Evolutionary conservation across 2,888 invertebrate genomes (phyloP), one percentile per base, ranked within the genome.

Genomic region (Anoplius nigerrimus): DNA sequence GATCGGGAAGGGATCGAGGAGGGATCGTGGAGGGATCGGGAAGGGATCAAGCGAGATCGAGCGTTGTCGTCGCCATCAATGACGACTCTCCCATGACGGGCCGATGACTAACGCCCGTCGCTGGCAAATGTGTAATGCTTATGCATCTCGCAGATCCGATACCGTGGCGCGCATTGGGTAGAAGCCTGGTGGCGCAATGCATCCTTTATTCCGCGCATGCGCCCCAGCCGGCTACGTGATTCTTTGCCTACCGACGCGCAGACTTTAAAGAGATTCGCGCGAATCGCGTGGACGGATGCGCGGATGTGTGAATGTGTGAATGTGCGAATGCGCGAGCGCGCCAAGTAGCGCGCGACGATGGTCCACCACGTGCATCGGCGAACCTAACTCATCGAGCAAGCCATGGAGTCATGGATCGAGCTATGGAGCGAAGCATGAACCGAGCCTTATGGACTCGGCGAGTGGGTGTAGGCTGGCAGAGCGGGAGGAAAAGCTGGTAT

Each of bases 21-120:
- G n/a, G n/a, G n/a, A n/a, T n/a, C n/a, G n/a, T n/a, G n/a, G n/a
- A n/a, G n/a, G n/a, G n/a, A n/a, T n/a, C n/a, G n/a, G n/a, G n/a
- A n/a, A n/a, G n/a, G n/a, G n/a, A n/a, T n/a, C n/a, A n/a, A n/a
- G 48, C 8, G 34, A 34, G 34, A 53, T 42, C 53, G 27, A n/a
- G n/a, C 43, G 34, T 24, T 59, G 46, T 61, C 48, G 51, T 21
- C 60, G 52, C 55, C 58, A 65, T 64, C 64, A 55, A 46, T 59
- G 60, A 69, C 56, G 66, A 56, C 62, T 72, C 76, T 74, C 43
- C 56, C 73, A 66, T 70, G 71, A 71, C 69, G 66, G 60, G 42
- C 69, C 57, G 69, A 66, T 78, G 75, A 78, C 75, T 78, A 78
- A 78, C 48, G 53, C 62, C 69, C 66, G 68, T 70, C 72, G 65